phyloP scores from a whole-genome alignment of 2,113 vertebrate species.

The Brienomyrus longianalis region DNA sequence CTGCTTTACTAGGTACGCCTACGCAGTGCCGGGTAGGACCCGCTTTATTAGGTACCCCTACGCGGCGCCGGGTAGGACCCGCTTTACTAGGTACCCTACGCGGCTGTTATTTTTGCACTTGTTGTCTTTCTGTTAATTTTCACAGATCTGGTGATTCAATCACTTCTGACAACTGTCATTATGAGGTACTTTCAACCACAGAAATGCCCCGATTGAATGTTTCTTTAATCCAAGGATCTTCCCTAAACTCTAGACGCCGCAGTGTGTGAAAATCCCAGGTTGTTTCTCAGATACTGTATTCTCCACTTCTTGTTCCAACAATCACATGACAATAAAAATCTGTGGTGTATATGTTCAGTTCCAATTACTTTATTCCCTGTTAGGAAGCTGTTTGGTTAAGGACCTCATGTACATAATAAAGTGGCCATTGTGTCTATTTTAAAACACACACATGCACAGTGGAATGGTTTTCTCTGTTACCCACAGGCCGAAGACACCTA shows the following conservation, averaged over 20 bases:
- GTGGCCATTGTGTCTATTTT: neutral
- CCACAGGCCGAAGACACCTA: neutral
- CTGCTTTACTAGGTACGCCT: too few relatives aligned
- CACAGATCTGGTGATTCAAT: neutral
- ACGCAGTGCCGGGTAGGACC: too few relatives aligned
- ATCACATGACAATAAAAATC: neutral
- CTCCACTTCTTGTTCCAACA: neutral
- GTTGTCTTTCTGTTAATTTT: neutral
- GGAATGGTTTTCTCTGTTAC: neutral
- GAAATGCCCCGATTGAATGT: neutral
- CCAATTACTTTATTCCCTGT: neutral
- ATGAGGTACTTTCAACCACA: neutral
- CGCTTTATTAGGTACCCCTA: too few relatives aligned
- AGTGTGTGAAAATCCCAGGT: neutral
- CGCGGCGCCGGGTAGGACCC: too few relatives aligned
- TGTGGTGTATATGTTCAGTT: neutral
- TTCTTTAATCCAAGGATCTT: neutral
- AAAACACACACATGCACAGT: too few relatives aligned
- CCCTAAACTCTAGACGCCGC: neutral
- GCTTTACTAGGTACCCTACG: too few relatives aligned
- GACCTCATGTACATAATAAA: neutral
- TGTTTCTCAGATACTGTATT: neutral
- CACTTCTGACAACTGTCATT: neutral
- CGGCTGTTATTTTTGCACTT: neutral
- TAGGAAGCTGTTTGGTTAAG: neutral